Base-by-base conservation (phyloP, 2,888 invertebrate species). In the Andrena dorsata region DNA sequence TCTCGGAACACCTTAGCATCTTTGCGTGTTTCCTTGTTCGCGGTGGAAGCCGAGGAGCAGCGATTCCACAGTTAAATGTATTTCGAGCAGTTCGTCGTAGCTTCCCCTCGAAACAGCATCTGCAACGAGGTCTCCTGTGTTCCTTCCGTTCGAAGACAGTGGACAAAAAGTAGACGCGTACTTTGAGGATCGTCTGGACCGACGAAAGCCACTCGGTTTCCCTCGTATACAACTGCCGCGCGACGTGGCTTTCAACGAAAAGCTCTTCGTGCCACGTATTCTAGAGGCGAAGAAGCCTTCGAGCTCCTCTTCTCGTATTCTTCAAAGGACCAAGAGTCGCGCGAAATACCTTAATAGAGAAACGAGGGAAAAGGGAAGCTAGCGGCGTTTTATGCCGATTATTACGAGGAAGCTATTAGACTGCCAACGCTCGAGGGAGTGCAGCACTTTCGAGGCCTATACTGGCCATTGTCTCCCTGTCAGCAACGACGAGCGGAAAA, bases 31-130 rank as follows among this genome's bases (percentile, higher is more conserved):
- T 5, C 26, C 10, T 53, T 26, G 10, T 13, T 66, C 7, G n/a
- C n/a, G 4, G 16, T 53, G 16, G 8, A 60, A 66, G 61, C 35
- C 66, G 72, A 58, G 70, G 68, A 69, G 68, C 26, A 49, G 68
- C 73, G 60, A 79, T 84, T 81, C 41, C 71, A 49, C 53, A 75
- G 76, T 79, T 83, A 86, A 84, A 84, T 84, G 86, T 72, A 86
- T 84, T 75, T 75, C 69, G 30, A 79, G 76, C 10, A 41, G 71
- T 70, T 72, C 66, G 63, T 51, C 60, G 70, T 60, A 70, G 83
- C 51, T 76, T 79, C 61, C 56, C 61, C 76, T 69, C 61, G 78
- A 49, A 75, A 76, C 74, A 32, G 58, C 66, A 60, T 74, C 68
- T 23, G 41, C 63, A 26, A 68, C 28, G 47, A 41, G 63, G 47